Percentiles rank a stretch among this genome's conserved stretches.
phyloP scores from a whole-genome alignment of 2,888 invertebrate genomes.

The Mycogona germanica region DNA sequence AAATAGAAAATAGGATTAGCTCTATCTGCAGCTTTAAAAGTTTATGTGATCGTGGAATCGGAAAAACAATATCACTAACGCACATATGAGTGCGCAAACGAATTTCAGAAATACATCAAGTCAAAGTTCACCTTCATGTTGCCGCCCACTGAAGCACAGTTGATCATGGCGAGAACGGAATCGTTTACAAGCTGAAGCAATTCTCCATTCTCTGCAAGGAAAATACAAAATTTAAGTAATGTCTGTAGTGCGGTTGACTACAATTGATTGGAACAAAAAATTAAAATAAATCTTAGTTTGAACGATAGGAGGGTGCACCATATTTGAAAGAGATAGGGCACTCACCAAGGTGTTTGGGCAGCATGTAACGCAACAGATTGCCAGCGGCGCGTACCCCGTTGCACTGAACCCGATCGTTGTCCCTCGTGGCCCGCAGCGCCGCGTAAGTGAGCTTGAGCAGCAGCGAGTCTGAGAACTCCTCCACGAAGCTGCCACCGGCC shows the following conservation, averaged over 20 bases:
- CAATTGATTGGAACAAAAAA: too few relatives aligned
- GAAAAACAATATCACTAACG: background rate
- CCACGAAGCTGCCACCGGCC: constrained; percentile 33
- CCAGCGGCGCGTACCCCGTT: constrained; percentile 72
- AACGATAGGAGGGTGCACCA: too few relatives aligned
- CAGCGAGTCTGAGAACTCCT: constrained; percentile 53
- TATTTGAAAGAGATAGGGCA: background rate
- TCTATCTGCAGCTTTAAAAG: too few relatives aligned
- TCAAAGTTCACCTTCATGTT: constrained; percentile 69
- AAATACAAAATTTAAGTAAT: too few relatives aligned
- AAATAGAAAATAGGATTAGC: too few relatives aligned
- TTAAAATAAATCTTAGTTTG: background rate
- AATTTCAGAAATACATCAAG: too few relatives aligned
- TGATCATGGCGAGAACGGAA: constrained; percentile 52
- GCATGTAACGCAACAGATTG: constrained; percentile 55
- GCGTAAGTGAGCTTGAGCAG: constrained; percentile 54
- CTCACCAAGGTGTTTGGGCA: constrained; percentile 18
- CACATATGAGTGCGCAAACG: background rate
- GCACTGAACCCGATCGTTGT: constrained; percentile 69
- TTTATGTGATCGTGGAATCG: too few relatives aligned
- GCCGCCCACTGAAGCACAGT: constrained; percentile 52
- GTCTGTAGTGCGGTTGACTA: too few relatives aligned
- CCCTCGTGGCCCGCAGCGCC: constrained; percentile 50
- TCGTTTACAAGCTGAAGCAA: constrained; percentile 33
- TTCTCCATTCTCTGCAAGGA: constrained; percentile 38